Evolutionary conservation across 2,113 vertebrate species (phyloP).

Genomic region (Hystrix cristata): DNA sequence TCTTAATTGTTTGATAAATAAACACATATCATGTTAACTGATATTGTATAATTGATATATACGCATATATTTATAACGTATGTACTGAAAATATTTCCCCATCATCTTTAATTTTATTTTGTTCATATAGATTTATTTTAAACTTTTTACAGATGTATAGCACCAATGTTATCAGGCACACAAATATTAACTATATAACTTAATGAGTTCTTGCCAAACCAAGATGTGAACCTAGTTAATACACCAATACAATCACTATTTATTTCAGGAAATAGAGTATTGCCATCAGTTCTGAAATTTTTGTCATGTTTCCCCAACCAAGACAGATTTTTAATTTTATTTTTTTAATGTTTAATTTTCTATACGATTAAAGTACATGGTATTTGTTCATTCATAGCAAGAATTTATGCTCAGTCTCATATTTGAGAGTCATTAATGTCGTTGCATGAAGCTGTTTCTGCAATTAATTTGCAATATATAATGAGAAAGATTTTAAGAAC

Average conservation of each 20-base stretch:
- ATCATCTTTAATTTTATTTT: neutral
- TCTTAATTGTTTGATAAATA: neutral
- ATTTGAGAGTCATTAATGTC: too few relatives aligned
- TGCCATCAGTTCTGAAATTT: neutral
- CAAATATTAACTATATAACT: neutral
- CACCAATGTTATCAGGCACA: neutral
- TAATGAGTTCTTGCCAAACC: neutral
- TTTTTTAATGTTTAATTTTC: neutral
- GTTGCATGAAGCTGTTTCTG: accelerated
- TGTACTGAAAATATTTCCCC: neutral
- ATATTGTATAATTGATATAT: neutral
- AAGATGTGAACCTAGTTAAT: neutral
- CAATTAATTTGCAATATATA: neutral
- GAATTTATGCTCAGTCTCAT: neutral
- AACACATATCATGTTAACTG: neutral
- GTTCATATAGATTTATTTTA: neutral
- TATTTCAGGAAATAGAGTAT: neutral
- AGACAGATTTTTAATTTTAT: neutral
- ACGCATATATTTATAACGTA: neutral
- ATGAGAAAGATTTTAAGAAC: neutral
- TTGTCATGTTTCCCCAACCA: neutral
- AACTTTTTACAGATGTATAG: neutral
- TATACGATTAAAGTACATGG: too few relatives aligned
- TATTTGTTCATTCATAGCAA: neutral
- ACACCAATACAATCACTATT: neutral